These are phyloP conservation scores for Sipha flava DNA, from an alignment of 1,140 invertebrate genomes.

Conservation along the genomic window DNA sequence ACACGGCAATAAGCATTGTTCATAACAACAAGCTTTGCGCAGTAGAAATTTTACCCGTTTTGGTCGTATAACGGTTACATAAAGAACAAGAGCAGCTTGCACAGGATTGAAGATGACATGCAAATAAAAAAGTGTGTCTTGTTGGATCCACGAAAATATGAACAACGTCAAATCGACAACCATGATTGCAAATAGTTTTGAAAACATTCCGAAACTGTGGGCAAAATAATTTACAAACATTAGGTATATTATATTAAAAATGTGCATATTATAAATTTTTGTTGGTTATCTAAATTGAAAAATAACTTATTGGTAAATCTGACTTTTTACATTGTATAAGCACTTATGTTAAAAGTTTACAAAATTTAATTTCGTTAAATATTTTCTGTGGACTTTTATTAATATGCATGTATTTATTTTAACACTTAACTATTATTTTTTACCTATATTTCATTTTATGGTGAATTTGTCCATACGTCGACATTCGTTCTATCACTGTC, in stretches of 20 bases:
- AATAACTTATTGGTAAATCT: no score
- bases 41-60: constrained; percentile 66
- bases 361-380: no score
- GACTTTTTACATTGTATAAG: no score
- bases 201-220: constrained; percentile 65
- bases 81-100: constrained; percentile 62
- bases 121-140: constrained; percentile 59
- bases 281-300: no score
- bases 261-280: no score
- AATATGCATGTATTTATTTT: no score
- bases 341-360: no score
- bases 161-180: constrained; percentile 63
- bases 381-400: no score
- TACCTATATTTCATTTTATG: constrained; percentile 73
- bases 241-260: no score
- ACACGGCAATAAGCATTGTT: constrained; percentile 47
- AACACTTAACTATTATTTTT: constrained; percentile 37
- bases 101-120: constrained; percentile 64
- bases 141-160: constrained; percentile 60
- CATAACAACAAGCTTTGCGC: constrained; percentile 65
- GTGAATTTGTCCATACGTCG: constrained; percentile 71
- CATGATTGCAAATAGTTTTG: constrained; percentile 64
- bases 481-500: constrained; percentile 67
- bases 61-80: constrained; percentile 65
- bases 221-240: constrained; percentile 47